Conservation (phyloP, 2,888 invertebrate species). For the Rhagonycha fulva region DNA sequence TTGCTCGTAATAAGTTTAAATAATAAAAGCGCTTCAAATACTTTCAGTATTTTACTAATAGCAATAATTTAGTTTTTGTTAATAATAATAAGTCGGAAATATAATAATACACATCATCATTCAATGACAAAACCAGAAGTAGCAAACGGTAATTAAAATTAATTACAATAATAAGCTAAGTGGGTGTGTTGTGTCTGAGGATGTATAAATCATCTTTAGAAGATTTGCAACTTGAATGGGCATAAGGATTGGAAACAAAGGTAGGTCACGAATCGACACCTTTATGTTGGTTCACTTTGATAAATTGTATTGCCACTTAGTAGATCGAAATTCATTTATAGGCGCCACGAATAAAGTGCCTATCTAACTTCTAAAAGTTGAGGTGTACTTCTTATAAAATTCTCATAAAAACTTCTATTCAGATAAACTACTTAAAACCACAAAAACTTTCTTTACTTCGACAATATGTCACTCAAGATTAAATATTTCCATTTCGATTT, state of each 20-base stretch:
- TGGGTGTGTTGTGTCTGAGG: slow-evolving; percentile 16
- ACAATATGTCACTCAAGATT: neutral
- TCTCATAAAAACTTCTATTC: neutral
- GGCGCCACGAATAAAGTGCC: slow-evolving; percentile 4
- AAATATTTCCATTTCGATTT: neutral
- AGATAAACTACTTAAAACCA: neutral
- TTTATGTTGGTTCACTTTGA: slow-evolving; percentile 6
- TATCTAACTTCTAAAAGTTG: slow-evolving; percentile 11
- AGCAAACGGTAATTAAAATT: neutral
- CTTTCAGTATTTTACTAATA: neutral
- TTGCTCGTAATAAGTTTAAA: neutral
- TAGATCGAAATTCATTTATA: slow-evolving; percentile 10
- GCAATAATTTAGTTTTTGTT: neutral
- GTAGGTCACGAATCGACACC: slow-evolving; percentile 15
- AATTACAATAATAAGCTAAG: slow-evolving; percentile 3
- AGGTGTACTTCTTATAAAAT: slow-evolving; percentile 1
- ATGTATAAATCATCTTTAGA: slow-evolving; percentile 9
- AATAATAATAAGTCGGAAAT: neutral
- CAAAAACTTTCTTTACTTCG: neutral
- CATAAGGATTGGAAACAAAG: slow-evolving; percentile 21
- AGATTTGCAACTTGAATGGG: slow-evolving; percentile 8
- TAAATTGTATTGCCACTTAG: slow-evolving; percentile 15
- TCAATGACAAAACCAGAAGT: neutral
- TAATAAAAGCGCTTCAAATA: neutral
- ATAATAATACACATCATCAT: neutral